Conservation (phyloP, 2,113 vertebrate species). For the Cyanoderma ruficeps region DNA sequence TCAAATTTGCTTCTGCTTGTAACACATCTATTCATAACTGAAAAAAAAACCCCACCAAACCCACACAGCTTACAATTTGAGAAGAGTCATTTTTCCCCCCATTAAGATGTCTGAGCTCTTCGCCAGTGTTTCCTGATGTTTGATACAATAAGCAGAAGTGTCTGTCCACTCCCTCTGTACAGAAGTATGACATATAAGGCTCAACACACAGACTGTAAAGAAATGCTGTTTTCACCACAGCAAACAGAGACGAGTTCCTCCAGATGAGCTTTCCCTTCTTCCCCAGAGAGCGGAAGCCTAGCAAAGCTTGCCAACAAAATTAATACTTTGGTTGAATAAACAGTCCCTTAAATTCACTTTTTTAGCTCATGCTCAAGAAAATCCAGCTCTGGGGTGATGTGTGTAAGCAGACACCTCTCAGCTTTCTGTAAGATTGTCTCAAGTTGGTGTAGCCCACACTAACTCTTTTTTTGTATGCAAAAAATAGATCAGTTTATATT, state of each 20-base stretch:
- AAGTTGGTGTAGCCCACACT: not conserved
- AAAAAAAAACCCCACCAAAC: not conserved
- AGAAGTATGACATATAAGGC: not conserved
- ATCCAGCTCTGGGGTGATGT: not conserved
- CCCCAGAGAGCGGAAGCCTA: not conserved
- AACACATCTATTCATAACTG: not conserved
- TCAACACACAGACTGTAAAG: not conserved
- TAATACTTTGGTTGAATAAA: not conserved
- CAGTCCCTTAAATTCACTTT: not conserved
- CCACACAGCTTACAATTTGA: not conserved
- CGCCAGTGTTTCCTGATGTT: not conserved
- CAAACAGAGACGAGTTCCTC: not conserved
- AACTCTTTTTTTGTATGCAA: not conserved
- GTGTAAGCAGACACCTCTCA: not conserved
- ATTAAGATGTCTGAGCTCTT: not conserved
- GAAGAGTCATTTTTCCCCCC: not conserved
- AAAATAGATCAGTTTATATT: not conserved
- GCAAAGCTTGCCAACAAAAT: conserved; percentile 10
- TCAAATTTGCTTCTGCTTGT: not conserved
- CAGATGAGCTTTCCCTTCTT: conserved; percentile 10
- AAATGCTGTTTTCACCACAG: conserved; percentile 1
- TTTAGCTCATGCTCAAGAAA: not conserved
- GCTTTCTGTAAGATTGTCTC: not conserved
- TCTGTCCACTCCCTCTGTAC: not conserved
- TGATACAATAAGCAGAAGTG: not conserved